These are phyloP conservation scores for Halcyon leucocephala DNA, from an alignment of 2,797 vertebrate species.

Conservation along the genomic window DNA sequence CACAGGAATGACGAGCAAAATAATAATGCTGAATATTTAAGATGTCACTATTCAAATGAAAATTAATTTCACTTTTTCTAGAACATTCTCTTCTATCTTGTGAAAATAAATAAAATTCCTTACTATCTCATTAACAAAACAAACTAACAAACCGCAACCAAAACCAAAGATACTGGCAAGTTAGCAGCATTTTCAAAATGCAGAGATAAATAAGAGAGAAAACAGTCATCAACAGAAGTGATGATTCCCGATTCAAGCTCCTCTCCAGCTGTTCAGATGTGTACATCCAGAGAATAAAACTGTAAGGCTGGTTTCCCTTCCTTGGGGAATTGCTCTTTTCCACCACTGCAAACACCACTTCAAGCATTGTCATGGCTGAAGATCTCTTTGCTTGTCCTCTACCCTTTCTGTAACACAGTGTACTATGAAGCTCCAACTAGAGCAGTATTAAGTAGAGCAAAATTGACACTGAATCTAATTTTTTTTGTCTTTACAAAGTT, in stretches of 20 bases:
- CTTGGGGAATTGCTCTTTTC: constrained; percentile 60
- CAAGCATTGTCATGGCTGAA: constrained; percentile 29
- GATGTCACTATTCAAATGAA: not conserved
- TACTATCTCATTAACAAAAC: not conserved
- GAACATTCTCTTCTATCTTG: not conserved
- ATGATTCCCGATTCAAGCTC: constrained; percentile 22
- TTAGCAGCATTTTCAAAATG: not conserved
- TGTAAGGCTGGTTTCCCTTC: constrained; percentile 24
- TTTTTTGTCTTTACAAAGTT: not conserved
- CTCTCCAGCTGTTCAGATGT: constrained; percentile 19
- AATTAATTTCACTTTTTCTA: not conserved
- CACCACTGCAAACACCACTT: constrained; percentile 60
- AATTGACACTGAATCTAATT: not conserved
- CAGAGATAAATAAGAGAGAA: not conserved
- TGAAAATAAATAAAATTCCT: too few species aligned
- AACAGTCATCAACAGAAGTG: constrained; percentile 35
- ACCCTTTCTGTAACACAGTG: not conserved
- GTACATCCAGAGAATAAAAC: constrained; percentile 43
- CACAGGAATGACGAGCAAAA: not conserved
- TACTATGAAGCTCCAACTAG: not conserved
- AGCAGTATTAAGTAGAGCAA: not conserved
- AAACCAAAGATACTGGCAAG: not conserved
- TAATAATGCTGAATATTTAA: not conserved
- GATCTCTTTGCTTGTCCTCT: not conserved
- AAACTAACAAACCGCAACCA: not conserved